Evolutionary conservation across 2,113 vertebrate genomes (phyloP).

Genomic region (Oryzias celebensis): DNA sequence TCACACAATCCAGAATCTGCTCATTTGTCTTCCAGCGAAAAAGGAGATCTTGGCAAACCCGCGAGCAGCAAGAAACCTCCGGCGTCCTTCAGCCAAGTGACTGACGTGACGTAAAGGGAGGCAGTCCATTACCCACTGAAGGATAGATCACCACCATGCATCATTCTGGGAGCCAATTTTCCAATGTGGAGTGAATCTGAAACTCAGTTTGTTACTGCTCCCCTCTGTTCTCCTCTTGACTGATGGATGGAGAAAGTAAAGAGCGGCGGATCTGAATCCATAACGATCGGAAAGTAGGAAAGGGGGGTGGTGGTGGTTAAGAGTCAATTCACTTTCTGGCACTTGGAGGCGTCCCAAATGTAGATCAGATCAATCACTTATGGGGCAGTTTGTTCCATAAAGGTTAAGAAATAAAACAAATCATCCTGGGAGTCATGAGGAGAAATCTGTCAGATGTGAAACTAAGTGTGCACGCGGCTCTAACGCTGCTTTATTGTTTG

Average conservation of each 20-base stretch:
- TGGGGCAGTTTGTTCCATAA: not conserved
- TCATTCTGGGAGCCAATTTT: conserved; percentile 54
- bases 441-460: conserved; percentile 18
- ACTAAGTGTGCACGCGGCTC: conserved; percentile 25
- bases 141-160: conserved; percentile 62
- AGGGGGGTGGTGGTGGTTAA: conserved; percentile 15
- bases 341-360: conserved; percentile 28
- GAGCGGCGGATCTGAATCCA: conserved; percentile 39
- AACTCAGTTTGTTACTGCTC: conserved; percentile 57
- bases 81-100: conserved; percentile 64
- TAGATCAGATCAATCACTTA: conserved; percentile 17
- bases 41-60: conserved; percentile 45
- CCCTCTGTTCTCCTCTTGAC: conserved; percentile 16
- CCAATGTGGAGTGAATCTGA: conserved; percentile 58
- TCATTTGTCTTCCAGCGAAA: conserved; percentile 30
- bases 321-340: conserved; percentile 43
- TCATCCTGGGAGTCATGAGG: not conserved
- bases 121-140: conserved; percentile 63
- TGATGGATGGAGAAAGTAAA: conserved; percentile 40
- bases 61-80: conserved; percentile 29
- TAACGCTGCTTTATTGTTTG: conserved; percentile 26
- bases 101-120: conserved; percentile 53
- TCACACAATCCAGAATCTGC: not conserved
- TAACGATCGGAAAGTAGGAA: conserved; percentile 8
- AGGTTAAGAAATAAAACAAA: not conserved